Evolutionary conservation across 2,113 vertebrate species (phyloP).

Genomic region (Scomber japonicus): DNA sequence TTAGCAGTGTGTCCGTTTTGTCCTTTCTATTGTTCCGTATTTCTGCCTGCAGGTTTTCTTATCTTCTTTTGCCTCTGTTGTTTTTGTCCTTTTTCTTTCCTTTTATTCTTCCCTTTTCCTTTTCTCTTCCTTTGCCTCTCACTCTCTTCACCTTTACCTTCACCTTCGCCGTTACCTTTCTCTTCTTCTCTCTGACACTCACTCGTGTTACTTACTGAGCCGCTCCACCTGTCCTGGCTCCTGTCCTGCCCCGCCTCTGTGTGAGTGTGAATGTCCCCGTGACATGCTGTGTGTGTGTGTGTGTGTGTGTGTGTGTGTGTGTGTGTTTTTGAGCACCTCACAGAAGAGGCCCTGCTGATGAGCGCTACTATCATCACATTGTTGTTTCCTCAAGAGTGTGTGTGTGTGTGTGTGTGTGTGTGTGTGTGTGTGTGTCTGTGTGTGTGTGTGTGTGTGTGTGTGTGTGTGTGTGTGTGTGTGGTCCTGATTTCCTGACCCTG

Average conservation of each 20-base stretch:
- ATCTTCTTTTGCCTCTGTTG: background rate
- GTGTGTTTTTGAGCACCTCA: background rate
- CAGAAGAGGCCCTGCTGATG: constrained; percentile 49
- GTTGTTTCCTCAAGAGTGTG: constrained; percentile 10
- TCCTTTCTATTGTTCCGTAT: constrained; percentile 3
- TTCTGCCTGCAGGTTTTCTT: constrained; percentile 7
- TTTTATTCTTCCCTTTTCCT: background rate
- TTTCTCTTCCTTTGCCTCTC: background rate
- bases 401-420: constrained; percentile 17
- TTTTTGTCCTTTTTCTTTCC: background rate
- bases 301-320: constrained; percentile 35
- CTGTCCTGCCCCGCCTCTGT: constrained; percentile 12
- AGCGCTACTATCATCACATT: constrained; percentile 46
- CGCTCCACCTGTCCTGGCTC: background rate
- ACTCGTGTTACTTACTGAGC: background rate
- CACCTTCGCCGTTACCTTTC: too few relatives aligned
- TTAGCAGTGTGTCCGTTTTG: constrained; percentile 36
- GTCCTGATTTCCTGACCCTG: constrained; percentile 31
- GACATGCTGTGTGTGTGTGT: constrained; percentile 6
- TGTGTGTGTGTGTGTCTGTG: constrained; percentile 20
- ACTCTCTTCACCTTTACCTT: too few relatives aligned
- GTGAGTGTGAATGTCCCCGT: constrained; percentile 61
- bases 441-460: background rate
- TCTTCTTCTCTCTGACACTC: constrained; percentile 16
- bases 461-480: background rate